Evolutionary conservation across 2,888 invertebrate genomes (phyloP), one percentile per base, ranked within the genome.

Genomic region (Camptogramma bilineatum): DNA sequence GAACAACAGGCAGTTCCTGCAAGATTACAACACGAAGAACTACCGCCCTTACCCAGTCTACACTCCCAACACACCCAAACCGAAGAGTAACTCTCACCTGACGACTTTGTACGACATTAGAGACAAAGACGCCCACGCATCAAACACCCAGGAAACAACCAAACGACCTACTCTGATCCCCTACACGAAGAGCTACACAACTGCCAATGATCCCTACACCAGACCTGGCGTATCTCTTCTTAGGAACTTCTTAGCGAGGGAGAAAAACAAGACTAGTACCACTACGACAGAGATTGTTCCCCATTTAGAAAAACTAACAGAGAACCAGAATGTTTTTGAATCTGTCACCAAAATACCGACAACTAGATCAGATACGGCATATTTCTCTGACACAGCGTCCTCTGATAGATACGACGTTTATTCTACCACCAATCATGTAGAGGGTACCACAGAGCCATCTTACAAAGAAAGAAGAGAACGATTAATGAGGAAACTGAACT

Each of bases 381-480:
- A 76, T 52, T 77, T 77, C 31, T 81, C 80, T 1, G 81, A 86
- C 68, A 80, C 84, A 4, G 79, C 83, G 31, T 83, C 86, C 1
- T 82, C 87, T 8, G 83, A 85, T 21, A 84, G 82, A 72, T 78
- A 80, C 61, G 83, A 85, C 59, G 72, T 82, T 10, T 84, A 81
- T 62, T 79, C 87, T 0, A 84, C 74, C 16, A 78, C 80, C 1
- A 82, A 82, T 42, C 74, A 78, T 48, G 73, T 77, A 7, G 82
- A 84, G 62, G 73, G 76, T 1, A 87, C 89, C 2, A 86, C 89
- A 2, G 87, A 91, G 66, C 87, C 81, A 0, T 83, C 85, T 1
- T 95, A 96, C 60, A 93, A 95, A 59, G 95, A 96, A 73, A 95
- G 96, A 76, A 94, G 96, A 0, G 94, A 96, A 66, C 95, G 95